Evolutionary conservation across 2,888 invertebrate species (phyloP), one percentile per base, ranked within the genome.

Genomic region (Cabera pusaria): DNA sequence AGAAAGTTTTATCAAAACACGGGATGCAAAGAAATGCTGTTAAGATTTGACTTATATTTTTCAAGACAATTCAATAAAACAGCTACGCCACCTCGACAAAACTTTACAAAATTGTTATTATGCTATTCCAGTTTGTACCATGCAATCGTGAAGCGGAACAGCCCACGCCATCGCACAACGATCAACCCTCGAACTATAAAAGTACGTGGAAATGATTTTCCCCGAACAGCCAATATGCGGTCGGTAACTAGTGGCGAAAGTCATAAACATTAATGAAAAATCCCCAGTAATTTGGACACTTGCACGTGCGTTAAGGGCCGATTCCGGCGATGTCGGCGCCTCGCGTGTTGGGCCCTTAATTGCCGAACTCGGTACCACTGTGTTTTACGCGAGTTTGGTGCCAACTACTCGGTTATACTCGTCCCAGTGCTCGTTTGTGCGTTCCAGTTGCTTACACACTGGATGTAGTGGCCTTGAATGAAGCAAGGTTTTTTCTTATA

Each of bases 271-370:
- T 74, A 72, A 64, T 61, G 67, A 56, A 60, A 60, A 67, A 61
- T 60, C 61, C 64, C 55, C 46, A 37, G 57, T 64, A 59, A 60
- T 55, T 52, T 59, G 56, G 66, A 71, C 68, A 66, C 64, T 63
- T 51, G 52, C 48, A 49, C 56, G 53, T 52, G 56, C 55, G 56
- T 42, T 57, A 49, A 53, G 54, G 48, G 50, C 45, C 52, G 45
- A 55, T 39, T 49, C 56, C 69, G 64, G 79, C 63, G 87, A 86
- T 66, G 72, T 85, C 86, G 79, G 71, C 77, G 61, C 85, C 82
- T 85, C 74, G 86, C 86, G 85, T 86, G 86, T 57, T 11, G 10
- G 20, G 21, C 26, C 58, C 64, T 66, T 84, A 83, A 84, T 84
- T 83, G 59, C 57, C 55, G 24, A 56, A 59, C 61, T 61, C 58